phyloP scores from a whole-genome alignment of 2,113 vertebrate genomes.

The Perca flavescens region DNA sequence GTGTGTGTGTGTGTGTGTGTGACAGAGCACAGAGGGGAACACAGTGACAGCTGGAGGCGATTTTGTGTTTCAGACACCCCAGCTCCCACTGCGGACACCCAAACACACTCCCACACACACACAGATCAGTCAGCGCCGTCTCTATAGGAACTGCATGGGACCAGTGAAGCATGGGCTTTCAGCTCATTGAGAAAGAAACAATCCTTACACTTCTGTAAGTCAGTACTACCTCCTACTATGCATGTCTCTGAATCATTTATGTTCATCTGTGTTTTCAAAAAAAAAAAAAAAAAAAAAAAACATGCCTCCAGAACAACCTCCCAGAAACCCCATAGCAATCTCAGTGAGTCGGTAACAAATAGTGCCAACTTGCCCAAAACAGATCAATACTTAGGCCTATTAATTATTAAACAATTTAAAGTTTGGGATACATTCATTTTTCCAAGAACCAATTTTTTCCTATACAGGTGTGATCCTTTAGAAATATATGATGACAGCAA shows the following conservation, averaged over 20 bases:
- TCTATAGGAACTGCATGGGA: slow-evolving; percentile 64
- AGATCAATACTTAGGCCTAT: neutral
- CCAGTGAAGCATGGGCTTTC: slow-evolving; percentile 50
- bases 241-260: neutral
- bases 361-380: neutral
- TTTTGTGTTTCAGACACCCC: slow-evolving; percentile 54
- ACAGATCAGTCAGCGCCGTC: slow-evolving; percentile 38
- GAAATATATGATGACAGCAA: no score
- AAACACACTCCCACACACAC: slow-evolving; percentile 44
- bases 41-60: slow-evolving; percentile 63
- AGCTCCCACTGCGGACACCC: slow-evolving; percentile 34
- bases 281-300: neutral
- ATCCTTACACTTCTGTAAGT: neutral
- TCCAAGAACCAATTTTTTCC: no score
- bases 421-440: neutral
- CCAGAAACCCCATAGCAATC: neutral
- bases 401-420: neutral
- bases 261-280: neutral
- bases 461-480: no score
- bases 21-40: slow-evolving; percentile 1
- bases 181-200: slow-evolving; percentile 29
- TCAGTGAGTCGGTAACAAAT: neutral
- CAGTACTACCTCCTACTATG: slow-evolving; percentile 1
- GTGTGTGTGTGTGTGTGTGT: neutral
- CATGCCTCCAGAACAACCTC: neutral